These are phyloP conservation scores for Crossoptilon crossoptilon DNA, from an alignment of 2,797 vertebrate species.

Conservation along the genomic window DNA sequence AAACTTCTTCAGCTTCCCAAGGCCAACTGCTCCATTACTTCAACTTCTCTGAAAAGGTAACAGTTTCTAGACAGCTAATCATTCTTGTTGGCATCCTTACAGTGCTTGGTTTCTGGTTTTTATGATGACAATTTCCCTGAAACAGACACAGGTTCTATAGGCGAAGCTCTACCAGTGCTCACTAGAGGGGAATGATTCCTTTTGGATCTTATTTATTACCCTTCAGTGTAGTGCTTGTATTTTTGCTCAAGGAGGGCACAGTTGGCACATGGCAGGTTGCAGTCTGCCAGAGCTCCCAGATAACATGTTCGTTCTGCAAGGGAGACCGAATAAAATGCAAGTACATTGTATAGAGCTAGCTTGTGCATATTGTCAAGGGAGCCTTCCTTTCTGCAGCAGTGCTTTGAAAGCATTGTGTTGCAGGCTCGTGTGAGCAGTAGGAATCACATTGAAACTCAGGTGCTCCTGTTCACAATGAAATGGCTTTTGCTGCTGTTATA, in stretches of 20 bases:
- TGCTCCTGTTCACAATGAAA: not conserved
- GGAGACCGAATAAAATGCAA: not conserved
- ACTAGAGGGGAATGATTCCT: not conserved
- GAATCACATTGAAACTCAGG: not conserved
- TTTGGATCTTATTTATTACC: not conserved
- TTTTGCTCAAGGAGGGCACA: not conserved
- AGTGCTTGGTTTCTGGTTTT: not conserved
- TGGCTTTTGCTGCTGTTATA: not conserved
- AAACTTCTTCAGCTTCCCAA: constrained; percentile 11
- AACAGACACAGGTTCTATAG: not conserved
- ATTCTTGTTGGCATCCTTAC: not conserved
- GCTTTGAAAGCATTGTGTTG: not conserved
- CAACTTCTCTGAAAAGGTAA: not conserved
- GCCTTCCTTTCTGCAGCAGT: not conserved
- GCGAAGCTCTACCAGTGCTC: not conserved
- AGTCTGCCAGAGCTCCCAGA: not conserved
- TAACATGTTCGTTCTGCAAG: not conserved
- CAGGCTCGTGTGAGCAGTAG: not conserved
- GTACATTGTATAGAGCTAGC: rapidly evolving
- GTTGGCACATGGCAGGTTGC: not conserved
- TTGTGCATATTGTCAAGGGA: not conserved
- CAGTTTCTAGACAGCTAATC: not conserved
- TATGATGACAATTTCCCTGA: not conserved
- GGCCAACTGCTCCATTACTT: not conserved
- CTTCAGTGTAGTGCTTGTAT: not conserved